These are phyloP conservation scores for Hirtodrosophila histrioides DNA, from an alignment of 2,888 invertebrate species.

Conservation along the genomic window DNA sequence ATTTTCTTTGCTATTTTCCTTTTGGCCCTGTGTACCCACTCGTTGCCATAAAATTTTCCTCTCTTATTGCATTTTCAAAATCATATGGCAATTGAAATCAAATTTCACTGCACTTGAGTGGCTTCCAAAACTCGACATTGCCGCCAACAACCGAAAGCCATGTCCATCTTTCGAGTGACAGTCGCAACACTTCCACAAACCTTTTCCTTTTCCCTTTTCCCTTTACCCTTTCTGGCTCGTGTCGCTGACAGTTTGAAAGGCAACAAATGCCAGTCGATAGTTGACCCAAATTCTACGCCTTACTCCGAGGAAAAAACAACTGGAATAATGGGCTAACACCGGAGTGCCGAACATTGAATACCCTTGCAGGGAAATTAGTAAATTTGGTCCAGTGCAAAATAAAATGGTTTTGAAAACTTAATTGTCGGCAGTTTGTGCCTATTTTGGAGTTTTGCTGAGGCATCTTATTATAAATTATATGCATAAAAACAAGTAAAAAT, in stretches of 20 bases:
- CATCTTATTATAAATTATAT: too few species aligned
- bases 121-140: conserved; percentile 22
- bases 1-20: conserved; percentile 1
- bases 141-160: conserved; percentile 20
- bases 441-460: too few species aligned
- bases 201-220: conserved; percentile 9
- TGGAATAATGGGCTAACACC: not conserved
- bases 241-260: conserved; percentile 61
- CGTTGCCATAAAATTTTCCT: not conserved
- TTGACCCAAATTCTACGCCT: conserved; percentile 66
- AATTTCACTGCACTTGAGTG: conserved; percentile 66
- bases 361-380: too few species aligned
- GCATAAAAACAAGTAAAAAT: too few species aligned
- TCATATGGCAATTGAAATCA: conserved; percentile 72
- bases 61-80: conserved; percentile 35
- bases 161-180: conserved; percentile 50
- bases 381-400: too few species aligned
- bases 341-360: too few species aligned
- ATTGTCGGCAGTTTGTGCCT: too few species aligned
- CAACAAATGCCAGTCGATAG: conserved; percentile 70
- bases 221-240: conserved; percentile 16
- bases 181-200: conserved; percentile 55
- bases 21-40: not conserved
- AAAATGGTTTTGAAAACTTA: too few species aligned
- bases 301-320: not conserved